Evolutionary conservation across 2,888 invertebrate genomes (phyloP), one percentile per base, ranked within the genome.

Genomic region (Punctoribates punctum): DNA sequence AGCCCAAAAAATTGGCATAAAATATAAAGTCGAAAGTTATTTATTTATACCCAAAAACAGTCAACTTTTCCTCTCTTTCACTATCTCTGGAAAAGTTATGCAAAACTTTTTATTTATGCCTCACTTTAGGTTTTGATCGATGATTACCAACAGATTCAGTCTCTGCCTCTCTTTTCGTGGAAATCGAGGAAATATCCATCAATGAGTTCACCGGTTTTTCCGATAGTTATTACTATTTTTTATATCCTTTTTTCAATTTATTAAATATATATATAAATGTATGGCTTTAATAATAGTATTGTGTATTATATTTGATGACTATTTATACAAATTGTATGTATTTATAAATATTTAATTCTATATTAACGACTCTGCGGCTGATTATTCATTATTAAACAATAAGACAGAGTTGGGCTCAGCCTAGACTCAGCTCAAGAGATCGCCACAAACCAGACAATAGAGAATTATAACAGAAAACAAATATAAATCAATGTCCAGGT

Each of bases 141-240:
- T 48, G 46, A 72, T 72, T 72, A 48, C 46, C 20, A 70, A 48
- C 72, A 15, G 23, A 72, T 72, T 48, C 27, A 72, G 25, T 48
- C 25, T 48, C 11, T 42, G 8, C 4, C 8, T 42, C 42, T 9
- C 13, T 46, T 11, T 72, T 72, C 25, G 46, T 25, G 25, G 25
- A 25, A 46, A 48, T 25, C 48, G 13, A 72, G 72, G 46, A 72
- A 72, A 72, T 72, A 72, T 48, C 72, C 72, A 48, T 72, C 46
- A 72, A 72, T 48, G 72, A 8, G 46, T 9, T 72, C 11, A 46
- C 46, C 72, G 25, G 48, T 46, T 23, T 48, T 46, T 25, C 25
- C 15, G 9, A 23, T n/a, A 6, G 23, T 67, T 34, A 67, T 27
- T 29, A 1, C 13, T 17, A 38, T 67, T 60, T 11, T 23, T 20